Percentiles rank a stretch among this genome's conserved stretches.
Evolutionary conservation across 2,113 vertebrate genomes (phyloP).

Genomic region (Cheilinus undulatus): DNA sequence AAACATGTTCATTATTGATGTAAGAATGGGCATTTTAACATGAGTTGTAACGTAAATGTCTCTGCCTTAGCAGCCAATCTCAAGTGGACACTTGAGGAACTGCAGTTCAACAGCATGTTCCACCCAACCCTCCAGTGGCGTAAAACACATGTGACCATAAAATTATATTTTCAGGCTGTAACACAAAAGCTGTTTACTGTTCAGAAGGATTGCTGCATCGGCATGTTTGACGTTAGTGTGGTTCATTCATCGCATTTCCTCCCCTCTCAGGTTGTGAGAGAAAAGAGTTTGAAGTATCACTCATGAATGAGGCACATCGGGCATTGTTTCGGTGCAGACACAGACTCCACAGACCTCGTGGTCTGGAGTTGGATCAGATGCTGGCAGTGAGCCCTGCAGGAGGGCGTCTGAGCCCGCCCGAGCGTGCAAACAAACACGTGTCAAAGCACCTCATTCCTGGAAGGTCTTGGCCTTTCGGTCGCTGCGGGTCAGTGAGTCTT

Average conservation of each 20-base stretch:
- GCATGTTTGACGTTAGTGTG: not conserved
- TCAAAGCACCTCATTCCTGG: slow-evolving; percentile 25
- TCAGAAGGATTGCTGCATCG: not conserved
- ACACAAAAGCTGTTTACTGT: not conserved
- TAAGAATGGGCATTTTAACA: no score
- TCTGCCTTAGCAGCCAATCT: no score
- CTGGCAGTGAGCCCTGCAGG: slow-evolving; percentile 30
- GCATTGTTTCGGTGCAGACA: slow-evolving; percentile 15
- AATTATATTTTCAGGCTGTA: slow-evolving; percentile 1
- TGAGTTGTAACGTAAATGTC: no score
- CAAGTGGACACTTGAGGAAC: no score
- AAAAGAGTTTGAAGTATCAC: not conserved
- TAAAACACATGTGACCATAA: not conserved
- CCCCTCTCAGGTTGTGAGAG: no score
- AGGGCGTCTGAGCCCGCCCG: slow-evolving; percentile 7
- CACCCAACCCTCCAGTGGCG: slow-evolving; percentile 2
- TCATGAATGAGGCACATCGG: not conserved
- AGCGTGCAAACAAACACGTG: slow-evolving; percentile 21
- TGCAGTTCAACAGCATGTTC: no score
- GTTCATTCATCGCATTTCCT: not conserved
- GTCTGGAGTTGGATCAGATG: slow-evolving; percentile 10
- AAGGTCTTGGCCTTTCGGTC: slow-evolving; percentile 7
- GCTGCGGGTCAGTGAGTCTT: slow-evolving; percentile 32
- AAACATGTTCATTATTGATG: no score
- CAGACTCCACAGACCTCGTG: slow-evolving; percentile 8